Percentiles rank a stretch among this genome's conserved stretches.
phyloP scores from a whole-genome alignment of 2,888 invertebrate genomes.

The Andrena trimmerana region DNA sequence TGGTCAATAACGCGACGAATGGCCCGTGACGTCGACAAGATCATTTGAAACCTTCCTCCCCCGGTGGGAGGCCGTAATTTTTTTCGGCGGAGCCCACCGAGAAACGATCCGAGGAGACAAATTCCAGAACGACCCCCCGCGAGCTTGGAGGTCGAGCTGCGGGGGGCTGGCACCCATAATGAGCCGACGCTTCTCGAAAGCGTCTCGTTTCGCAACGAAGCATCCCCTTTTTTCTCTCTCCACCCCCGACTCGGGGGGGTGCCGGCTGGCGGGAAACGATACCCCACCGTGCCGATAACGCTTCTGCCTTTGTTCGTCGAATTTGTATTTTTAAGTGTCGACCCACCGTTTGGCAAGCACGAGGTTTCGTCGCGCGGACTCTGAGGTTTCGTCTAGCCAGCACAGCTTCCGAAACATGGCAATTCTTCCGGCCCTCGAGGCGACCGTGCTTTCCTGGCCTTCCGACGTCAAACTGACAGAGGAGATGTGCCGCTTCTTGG shows the following conservation, averaged over 20 bases:
- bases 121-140: constrained; percentile 76
- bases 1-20: constrained; percentile 49
- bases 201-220: constrained; percentile 61
- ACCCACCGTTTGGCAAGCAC: constrained; percentile 76
- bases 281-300: constrained; percentile 81
- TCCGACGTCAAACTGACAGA: not conserved
- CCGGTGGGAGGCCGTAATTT: constrained; percentile 30
- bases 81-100: constrained; percentile 56
- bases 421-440: constrained; percentile 10
- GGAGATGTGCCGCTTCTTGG: not conserved
- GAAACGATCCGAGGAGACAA: constrained; percentile 60
- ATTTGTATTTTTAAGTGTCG: constrained; percentile 80
- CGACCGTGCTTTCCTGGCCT: not conserved
- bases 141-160: constrained; percentile 78
- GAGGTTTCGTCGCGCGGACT: constrained; percentile 67
- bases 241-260: constrained; percentile 33
- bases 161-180: constrained; percentile 82
- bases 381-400: constrained; percentile 69
- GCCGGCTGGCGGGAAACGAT: constrained; percentile 64
- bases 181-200: constrained; percentile 76
- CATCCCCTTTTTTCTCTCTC: constrained; percentile 44
- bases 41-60: constrained; percentile 40
- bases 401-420: constrained; percentile 43
- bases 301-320: constrained; percentile 79
- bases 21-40: constrained; percentile 11